phyloP scores from a whole-genome alignment of 2,888 invertebrate genomes.

The Drosophila nr. perissopoda region DNA sequence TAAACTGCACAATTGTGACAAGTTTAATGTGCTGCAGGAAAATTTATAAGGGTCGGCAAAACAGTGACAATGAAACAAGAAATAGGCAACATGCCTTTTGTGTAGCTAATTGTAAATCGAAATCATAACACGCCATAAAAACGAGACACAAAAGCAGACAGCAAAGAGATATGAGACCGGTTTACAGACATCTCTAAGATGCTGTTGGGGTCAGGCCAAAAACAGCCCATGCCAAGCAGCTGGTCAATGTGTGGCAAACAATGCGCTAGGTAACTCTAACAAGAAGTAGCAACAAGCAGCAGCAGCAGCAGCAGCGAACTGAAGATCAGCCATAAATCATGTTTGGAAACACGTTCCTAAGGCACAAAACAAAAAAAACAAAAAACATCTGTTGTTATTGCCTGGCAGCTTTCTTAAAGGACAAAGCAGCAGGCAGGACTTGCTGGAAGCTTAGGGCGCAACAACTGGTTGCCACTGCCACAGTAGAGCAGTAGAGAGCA shows the following conservation, averaged over 20 bases:
- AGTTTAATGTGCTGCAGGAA: slow-evolving; percentile 53
- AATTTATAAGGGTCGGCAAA: slow-evolving; percentile 52
- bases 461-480: slow-evolving; percentile 65
- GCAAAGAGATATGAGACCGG: slow-evolving; percentile 61
- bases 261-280: slow-evolving; percentile 61
- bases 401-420: slow-evolving; percentile 65
- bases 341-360: slow-evolving; percentile 73
- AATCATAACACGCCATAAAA: slow-evolving; percentile 79
- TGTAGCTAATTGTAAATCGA: slow-evolving; percentile 76
- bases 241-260: slow-evolving; percentile 71
- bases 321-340: slow-evolving; percentile 76
- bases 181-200: slow-evolving; percentile 46
- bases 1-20: slow-evolving; percentile 74
- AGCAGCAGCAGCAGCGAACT: slow-evolving; percentile 17
- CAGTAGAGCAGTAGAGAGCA: neutral
- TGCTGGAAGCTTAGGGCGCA: slow-evolving; percentile 72
- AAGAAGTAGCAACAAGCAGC: slow-evolving; percentile 22
- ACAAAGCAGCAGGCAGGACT: slow-evolving; percentile 57
- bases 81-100: slow-evolving; percentile 71
- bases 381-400: slow-evolving; percentile 67
- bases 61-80: slow-evolving; percentile 29
- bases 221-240: slow-evolving; percentile 49
- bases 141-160: slow-evolving; percentile 55
- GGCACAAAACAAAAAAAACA: slow-evolving; percentile 16
- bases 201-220: slow-evolving; percentile 33